phyloP scores from a whole-genome alignment of 1,140 invertebrate genomes.

The Elymnias hypermnestra region DNA sequence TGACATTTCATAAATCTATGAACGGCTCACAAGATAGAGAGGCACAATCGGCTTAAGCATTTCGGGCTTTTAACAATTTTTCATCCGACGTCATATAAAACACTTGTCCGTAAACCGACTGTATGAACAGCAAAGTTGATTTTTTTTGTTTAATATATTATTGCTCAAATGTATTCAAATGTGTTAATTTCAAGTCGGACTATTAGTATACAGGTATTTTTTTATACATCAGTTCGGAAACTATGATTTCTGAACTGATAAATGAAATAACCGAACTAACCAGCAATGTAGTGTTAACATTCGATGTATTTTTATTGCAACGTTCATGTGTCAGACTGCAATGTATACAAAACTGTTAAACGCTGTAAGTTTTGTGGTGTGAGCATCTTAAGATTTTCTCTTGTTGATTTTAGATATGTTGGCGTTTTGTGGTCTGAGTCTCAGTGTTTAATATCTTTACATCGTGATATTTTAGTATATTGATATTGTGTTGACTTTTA shows the following conservation, averaged over 20 bases:
- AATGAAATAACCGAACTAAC: not conserved
- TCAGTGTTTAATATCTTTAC: not conserved
- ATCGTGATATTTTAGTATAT: not conserved
- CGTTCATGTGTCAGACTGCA: conserved; percentile 12
- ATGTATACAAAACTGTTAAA: conserved; percentile 24
- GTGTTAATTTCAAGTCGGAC: too few species aligned
- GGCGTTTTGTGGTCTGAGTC: conserved; percentile 2
- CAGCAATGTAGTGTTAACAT: conserved; percentile 16
- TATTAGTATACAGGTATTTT: too few species aligned
- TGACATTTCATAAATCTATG: too few species aligned
- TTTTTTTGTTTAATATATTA: too few species aligned
- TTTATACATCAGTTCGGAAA: too few species aligned
- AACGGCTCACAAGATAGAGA: too few species aligned
- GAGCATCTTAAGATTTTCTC: conserved; percentile 16
- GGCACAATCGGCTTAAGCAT: too few species aligned
- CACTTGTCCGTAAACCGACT: too few species aligned
- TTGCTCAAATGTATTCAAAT: too few species aligned
- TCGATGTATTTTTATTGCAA: conserved; percentile 10
- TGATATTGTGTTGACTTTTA: not conserved
- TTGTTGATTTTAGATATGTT: conserved; percentile 13
- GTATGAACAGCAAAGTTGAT: too few species aligned
- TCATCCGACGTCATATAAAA: too few species aligned
- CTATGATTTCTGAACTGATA: conserved; percentile 12
- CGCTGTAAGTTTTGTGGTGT: conserved; percentile 29
- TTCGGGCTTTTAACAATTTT: too few species aligned